Evolutionary conservation across 2,113 vertebrate genomes (phyloP).

Genomic region (Labeo rohita): DNA sequence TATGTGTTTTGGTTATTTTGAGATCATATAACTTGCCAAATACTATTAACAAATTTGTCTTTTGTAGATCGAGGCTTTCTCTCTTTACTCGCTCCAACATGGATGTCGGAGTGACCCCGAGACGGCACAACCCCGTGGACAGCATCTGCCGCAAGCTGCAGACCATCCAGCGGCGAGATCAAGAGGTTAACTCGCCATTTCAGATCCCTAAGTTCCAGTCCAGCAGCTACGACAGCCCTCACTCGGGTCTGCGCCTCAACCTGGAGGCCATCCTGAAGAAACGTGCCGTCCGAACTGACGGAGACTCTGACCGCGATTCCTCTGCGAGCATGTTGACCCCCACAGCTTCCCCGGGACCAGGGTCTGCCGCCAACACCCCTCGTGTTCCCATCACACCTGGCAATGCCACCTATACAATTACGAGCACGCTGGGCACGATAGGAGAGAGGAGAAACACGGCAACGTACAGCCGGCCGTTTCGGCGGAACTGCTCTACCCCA

Average conservation of each 20-base stretch:
- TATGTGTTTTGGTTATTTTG: too few species aligned
- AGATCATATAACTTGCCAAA: too few species aligned
- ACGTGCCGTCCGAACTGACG: slow-evolving; percentile 55
- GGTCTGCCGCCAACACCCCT: not conserved
- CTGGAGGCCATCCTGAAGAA: slow-evolving; percentile 83
- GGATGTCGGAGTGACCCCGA: slow-evolving; percentile 69
- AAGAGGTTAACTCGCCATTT: slow-evolving; percentile 73
- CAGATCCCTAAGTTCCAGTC: slow-evolving; percentile 85
- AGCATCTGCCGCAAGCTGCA: slow-evolving; percentile 90
- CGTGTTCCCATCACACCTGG: slow-evolving; percentile 41
- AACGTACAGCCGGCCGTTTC: not conserved
- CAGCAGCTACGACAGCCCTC: slow-evolving; percentile 79
- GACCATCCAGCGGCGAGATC: slow-evolving; percentile 83
- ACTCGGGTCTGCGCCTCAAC: slow-evolving; percentile 73
- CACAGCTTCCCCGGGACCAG: slow-evolving; percentile 20
- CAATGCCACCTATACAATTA: slow-evolving; percentile 60
- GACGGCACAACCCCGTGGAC: slow-evolving; percentile 86
- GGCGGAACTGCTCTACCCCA: slow-evolving; percentile 64
- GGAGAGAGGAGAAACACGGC: slow-evolving; percentile 60
- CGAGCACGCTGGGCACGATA: slow-evolving; percentile 53
- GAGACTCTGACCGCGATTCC: not conserved
- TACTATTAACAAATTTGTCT: not conserved
- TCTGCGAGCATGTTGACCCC: slow-evolving; percentile 49
- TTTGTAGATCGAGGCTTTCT: slow-evolving; percentile 64
- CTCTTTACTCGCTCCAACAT: slow-evolving; percentile 63